A percentile compares a stretch with the other conserved stretches of the same genome.
phyloP scores from a whole-genome alignment of 1,140 invertebrate species.

The Lethrus apterus region DNA sequence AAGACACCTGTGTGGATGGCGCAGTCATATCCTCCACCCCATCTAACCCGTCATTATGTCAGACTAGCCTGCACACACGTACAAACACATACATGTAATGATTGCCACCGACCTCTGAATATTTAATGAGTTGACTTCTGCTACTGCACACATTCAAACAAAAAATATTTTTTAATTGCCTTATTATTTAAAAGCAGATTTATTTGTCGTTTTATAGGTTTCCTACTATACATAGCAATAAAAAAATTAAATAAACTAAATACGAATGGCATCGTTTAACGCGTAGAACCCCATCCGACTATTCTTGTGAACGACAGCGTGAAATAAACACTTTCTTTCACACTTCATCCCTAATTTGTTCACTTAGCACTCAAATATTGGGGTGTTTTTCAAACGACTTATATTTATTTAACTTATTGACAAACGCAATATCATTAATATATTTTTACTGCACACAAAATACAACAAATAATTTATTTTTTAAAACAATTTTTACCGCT shows the following conservation, averaged over 20 bases:
- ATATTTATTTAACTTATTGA: background rate
- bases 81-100: constrained; percentile 5
- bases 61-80: constrained; percentile 1
- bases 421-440: background rate
- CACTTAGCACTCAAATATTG: background rate
- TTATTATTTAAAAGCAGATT: constrained; percentile 1
- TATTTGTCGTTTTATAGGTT: background rate
- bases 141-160: constrained; percentile 1
- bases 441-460: background rate
- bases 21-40: constrained; percentile 1
- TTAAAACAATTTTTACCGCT: background rate
- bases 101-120: constrained; percentile 13
- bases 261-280: constrained; percentile 1
- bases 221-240: background rate
- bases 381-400: background rate
- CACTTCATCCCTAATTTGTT: constrained; percentile 1
- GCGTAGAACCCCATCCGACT: background rate
- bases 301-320: constrained; percentile 2
- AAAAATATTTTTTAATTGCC: constrained; percentile 2
- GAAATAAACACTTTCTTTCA: constrained; percentile 4
- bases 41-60: constrained; percentile 8
- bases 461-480: background rate
- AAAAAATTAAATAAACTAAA: background rate
- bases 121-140: constrained; percentile 21
- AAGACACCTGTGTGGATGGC: constrained; percentile 2